A percentile compares a stretch with the other conserved stretches of the same genome.
These are phyloP conservation scores for Rhea pennata DNA, from an alignment of 2,113 vertebrate genomes.

Conservation along the genomic window DNA sequence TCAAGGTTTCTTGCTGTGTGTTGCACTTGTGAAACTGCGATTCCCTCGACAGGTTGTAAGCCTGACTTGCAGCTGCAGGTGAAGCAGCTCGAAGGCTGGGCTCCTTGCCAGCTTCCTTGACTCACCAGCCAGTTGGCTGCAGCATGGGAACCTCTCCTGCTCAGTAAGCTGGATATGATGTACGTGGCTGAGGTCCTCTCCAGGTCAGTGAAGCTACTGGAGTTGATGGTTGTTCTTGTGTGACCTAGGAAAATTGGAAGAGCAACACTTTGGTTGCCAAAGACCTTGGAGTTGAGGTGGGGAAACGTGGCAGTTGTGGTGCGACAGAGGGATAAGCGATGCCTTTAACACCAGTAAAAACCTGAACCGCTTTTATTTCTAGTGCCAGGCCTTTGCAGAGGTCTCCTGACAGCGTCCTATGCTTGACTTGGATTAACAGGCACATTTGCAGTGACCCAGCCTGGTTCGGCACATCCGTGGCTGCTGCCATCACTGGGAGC, in stretches of 20 bases:
- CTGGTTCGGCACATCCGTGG: too few species aligned
- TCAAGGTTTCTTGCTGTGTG: neutral
- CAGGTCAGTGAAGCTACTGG: neutral
- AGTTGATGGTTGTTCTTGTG: neutral
- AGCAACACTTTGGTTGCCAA: neutral
- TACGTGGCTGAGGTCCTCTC: neutral
- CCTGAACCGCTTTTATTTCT: neutral
- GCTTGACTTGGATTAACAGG: too few species aligned
- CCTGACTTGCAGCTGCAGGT: neutral
- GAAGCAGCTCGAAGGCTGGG: neutral
- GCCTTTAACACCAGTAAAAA: neutral
- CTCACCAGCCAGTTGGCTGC: neutral
- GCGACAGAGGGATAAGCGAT: neutral
- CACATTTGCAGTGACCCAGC: neutral
- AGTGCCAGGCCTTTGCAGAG: neutral
- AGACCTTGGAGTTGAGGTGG: neutral
- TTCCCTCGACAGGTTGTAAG: neutral
- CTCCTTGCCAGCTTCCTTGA: neutral
- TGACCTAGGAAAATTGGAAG: neutral
- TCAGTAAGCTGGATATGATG: neutral
- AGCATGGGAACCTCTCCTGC: neutral
- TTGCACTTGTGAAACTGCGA: rapidly evolving
- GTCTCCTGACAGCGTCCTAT: neutral
- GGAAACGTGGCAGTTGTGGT: neutral
- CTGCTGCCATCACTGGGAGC: neutral